phyloP scores from a whole-genome alignment of 2,888 invertebrate genomes.

The Pimpla rufipes region DNA sequence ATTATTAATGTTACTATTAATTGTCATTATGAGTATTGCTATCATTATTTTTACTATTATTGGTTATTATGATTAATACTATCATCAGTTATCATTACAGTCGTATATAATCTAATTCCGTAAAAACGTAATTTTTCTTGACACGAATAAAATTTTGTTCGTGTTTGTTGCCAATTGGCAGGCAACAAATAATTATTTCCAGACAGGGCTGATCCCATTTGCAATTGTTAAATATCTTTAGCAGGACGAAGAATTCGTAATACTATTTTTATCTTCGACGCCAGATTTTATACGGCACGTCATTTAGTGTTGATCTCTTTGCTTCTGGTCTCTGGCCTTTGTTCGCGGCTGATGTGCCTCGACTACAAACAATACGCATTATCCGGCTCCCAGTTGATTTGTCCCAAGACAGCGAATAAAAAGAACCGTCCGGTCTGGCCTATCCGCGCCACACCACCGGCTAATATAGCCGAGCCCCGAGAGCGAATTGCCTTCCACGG shows the following conservation, averaged over 20 bases:
- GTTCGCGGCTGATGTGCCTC: background rate
- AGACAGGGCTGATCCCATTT: background rate
- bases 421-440: background rate
- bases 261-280: background rate
- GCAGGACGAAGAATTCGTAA: background rate
- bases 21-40: too few species aligned
- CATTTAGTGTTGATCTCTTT: background rate
- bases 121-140: too few species aligned
- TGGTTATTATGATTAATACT: too few species aligned
- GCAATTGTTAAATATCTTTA: background rate
- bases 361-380: background rate
- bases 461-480: slow-evolving; percentile 50
- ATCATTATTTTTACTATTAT: too few species aligned
- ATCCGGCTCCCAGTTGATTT: slow-evolving; percentile 1
- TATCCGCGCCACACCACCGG: slow-evolving; percentile 38
- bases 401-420: slow-evolving; percentile 8
- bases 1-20: too few species aligned
- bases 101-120: too few species aligned
- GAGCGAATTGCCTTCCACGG: slow-evolving; percentile 58
- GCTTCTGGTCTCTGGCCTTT: too few species aligned
- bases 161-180: too few species aligned
- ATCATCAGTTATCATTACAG: too few species aligned
- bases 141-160: too few species aligned
- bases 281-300: background rate
- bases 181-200: too few species aligned